Evolutionary conservation across 2,888 invertebrate species (phyloP).

Genomic region (Drosophila neonasuta): DNA sequence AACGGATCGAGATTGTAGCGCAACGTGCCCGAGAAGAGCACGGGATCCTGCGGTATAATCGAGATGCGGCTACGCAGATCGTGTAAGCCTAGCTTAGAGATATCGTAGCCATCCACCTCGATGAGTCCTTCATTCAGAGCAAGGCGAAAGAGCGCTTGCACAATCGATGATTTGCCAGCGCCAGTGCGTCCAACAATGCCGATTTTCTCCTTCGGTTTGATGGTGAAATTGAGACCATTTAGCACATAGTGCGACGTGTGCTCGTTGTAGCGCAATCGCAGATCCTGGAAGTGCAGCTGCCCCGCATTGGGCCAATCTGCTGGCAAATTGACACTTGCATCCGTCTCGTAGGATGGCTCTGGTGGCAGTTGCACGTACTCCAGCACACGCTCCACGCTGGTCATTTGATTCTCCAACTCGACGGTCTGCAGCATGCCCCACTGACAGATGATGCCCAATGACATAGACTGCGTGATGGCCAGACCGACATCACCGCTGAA

Average conservation of each 20-base stretch:
- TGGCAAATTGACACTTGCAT: slow-evolving; percentile 79
- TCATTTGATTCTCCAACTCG: slow-evolving; percentile 91
- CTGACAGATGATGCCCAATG: slow-evolving; percentile 88
- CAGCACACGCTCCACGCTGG: slow-evolving; percentile 91
- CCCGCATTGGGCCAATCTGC: slow-evolving; percentile 88
- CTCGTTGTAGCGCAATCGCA: slow-evolving; percentile 87
- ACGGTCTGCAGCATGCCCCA: slow-evolving; percentile 95
- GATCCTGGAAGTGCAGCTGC: slow-evolving; percentile 85
- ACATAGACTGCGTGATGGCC: slow-evolving; percentile 88
- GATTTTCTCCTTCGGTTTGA: slow-evolving; percentile 84
- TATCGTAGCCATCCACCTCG: slow-evolving; percentile 89
- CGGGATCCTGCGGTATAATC: slow-evolving; percentile 96
- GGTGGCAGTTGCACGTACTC: slow-evolving; percentile 89
- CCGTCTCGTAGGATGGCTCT: slow-evolving; percentile 84
- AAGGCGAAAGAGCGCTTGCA: slow-evolving; percentile 92
- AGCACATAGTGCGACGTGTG: slow-evolving; percentile 88
- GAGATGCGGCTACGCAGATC: slow-evolving; percentile 91
- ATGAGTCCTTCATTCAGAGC: slow-evolving; percentile 90
- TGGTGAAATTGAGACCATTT: slow-evolving; percentile 87
- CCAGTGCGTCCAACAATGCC: slow-evolving; percentile 95
- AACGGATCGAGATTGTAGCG: slow-evolving; percentile 94
- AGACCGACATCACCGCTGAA: slow-evolving; percentile 87
- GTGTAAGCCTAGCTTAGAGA: slow-evolving; percentile 87
- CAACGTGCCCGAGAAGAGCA: slow-evolving; percentile 92
- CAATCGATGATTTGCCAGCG: slow-evolving; percentile 92